phyloP scores from a whole-genome alignment of 2,797 vertebrate genomes.

The Fratercula arctica region DNA sequence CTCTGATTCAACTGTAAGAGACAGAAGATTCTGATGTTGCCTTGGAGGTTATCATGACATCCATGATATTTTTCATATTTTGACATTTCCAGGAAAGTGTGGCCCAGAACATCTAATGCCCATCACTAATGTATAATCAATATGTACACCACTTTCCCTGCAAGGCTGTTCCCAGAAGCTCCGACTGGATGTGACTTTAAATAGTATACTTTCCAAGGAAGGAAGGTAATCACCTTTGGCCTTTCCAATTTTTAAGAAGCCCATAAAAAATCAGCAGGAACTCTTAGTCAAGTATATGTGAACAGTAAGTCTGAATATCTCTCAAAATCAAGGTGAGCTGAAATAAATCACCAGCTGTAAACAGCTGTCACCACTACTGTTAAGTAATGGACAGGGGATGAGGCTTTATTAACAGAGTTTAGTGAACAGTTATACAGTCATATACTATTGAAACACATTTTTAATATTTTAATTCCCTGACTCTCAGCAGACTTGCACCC shows the following conservation, averaged over 20 bases:
- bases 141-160: not conserved
- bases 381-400: not conserved
- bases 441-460: not conserved
- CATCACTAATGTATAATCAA: not conserved
- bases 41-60: not conserved
- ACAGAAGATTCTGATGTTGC: not conserved
- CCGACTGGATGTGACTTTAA: not conserved
- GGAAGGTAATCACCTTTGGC: not conserved
- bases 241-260: not conserved
- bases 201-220: not conserved
- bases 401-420: not conserved
- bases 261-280: not conserved
- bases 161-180: not conserved
- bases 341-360: not conserved
- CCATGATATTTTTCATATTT: not conserved
- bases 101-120: not conserved
- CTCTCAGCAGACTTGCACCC: not conserved
- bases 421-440: not conserved
- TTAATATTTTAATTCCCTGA: not conserved
- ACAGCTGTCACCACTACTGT: not conserved
- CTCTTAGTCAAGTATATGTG: not conserved
- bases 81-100: not conserved
- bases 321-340: not conserved
- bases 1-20: not conserved
- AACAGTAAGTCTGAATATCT: not conserved